Evolutionary conservation across 1,140 invertebrate species (phyloP), one percentile per base, ranked within the genome.

Genomic region (Semibalanus balanoides): DNA sequence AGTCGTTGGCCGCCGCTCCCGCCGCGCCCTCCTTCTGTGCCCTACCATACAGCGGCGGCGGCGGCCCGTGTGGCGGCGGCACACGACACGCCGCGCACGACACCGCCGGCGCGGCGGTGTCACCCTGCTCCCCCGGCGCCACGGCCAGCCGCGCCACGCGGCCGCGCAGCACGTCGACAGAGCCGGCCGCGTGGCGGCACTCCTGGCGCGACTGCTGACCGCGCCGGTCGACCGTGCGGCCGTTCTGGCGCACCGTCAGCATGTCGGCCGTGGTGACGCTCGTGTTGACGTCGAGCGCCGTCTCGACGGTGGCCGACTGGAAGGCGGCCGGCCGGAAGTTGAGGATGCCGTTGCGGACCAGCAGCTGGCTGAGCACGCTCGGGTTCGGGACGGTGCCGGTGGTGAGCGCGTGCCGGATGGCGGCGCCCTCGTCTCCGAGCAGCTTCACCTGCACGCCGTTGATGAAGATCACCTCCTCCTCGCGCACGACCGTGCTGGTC

Each of bases 401-500:
- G 76, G 91, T 85, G 78, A 92, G 84, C 0, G 90, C 90, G 69
- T 88, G 86, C 78, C 89, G 88, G 29, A 92, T 91, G 27, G 88
- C 89, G 5, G 87, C 85, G 9, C 90, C 90, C 81, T 92, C 90
- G 73, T 88, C 86, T 9, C 88, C 89, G 78, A 90, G 89, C 69
- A 92, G 83, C 64, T 87, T 86, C 19, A 92, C 89, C 1, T 89
- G 90, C 43, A 89, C 87, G 0, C 91, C 91, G 81, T 92, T 92
- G 78, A 92, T 90, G 79, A 90, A 84, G 40, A 92, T 83, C 76
- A 91, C 88, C 83, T 92, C 90, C 80, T 91, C 89, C 82, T 91
- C 89, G 74, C 88, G 87, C 64, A 91, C 87, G 71, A 87, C 88
- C 0, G 89, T 90, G 76, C 89, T 90, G 77, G 91, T 91, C 81